Percentiles rank a stretch among this genome's conserved stretches.
Conservation (phyloP, 2,888 invertebrate genomes). For the Cosmia pyralina region DNA sequence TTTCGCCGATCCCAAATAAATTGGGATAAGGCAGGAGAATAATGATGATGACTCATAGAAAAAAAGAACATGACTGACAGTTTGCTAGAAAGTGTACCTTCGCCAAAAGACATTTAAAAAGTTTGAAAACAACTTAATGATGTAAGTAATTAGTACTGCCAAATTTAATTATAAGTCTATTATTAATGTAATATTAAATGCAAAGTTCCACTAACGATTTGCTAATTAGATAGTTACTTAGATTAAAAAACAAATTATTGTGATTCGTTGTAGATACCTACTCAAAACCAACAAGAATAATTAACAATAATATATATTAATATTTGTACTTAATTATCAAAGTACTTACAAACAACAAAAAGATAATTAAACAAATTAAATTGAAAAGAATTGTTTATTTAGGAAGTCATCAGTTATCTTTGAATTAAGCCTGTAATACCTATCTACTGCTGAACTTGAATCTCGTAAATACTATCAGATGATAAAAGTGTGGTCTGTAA, state of each 20-base stretch:
- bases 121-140: no score
- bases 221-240: conserved; percentile 1
- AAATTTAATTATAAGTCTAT: neutral
- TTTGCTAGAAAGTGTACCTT: no score
- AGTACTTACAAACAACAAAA: neutral
- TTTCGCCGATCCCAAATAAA: no score
- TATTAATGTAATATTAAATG: no score
- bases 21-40: no score
- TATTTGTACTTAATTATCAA: neutral
- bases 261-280: neutral
- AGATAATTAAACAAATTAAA: neutral
- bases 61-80: no score
- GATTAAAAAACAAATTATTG: neutral
- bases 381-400: neutral
- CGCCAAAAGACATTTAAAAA: no score
- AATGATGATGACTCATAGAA: no score
- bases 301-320: neutral
- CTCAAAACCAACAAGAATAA: neutral
- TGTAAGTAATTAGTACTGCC: neutral
- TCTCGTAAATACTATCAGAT: no score
- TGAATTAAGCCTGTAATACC: no score
- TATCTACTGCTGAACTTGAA: no score
- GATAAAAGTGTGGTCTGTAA: no score
- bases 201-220: neutral
- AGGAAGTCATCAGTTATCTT: neutral